phyloP scores from a whole-genome alignment of 2,888 invertebrate genomes.

The Anaspis maculata region DNA sequence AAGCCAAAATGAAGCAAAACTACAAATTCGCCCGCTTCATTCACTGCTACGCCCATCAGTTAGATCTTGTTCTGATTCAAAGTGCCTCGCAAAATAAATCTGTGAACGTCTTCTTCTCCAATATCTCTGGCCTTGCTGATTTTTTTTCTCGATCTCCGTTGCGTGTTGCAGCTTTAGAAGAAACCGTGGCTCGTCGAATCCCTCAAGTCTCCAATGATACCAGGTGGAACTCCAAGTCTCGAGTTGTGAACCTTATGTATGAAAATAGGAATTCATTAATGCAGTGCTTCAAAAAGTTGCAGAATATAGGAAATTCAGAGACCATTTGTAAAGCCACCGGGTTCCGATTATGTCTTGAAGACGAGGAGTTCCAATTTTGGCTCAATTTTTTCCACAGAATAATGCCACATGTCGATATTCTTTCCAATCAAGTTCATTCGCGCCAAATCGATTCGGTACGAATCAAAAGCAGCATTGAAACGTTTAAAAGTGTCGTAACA shows the following conservation, averaged over 20 bases:
- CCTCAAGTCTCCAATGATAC: conserved; percentile 9
- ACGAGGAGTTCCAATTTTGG: conserved; percentile 23
- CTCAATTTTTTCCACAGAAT: conserved; percentile 21
- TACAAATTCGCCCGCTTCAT: conserved; percentile 5
- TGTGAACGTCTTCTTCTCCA: conserved; percentile 18
- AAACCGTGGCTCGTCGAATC: conserved; percentile 10
- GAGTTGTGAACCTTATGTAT: conserved; percentile 13
- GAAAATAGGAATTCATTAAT: conserved; percentile 19
- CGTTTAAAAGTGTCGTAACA: no score
- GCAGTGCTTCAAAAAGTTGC: conserved; percentile 17
- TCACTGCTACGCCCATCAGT: conserved; percentile 6
- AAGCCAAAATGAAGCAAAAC: conserved; percentile 1
- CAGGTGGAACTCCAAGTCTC: conserved; percentile 17
- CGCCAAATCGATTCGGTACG: conserved; percentile 10
- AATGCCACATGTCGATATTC: conserved; percentile 22
- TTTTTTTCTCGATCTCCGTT: conserved; percentile 18
- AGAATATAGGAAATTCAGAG: conserved; percentile 10
- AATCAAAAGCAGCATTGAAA: no score
- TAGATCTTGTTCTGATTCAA: conserved; percentile 12
- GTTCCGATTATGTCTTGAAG: conserved; percentile 9
- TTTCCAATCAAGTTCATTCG: conserved; percentile 19
- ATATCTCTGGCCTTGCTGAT: conserved; percentile 10
- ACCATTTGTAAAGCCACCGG: conserved; percentile 14
- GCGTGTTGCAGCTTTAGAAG: conserved; percentile 11
- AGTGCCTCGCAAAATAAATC: conserved; percentile 5